A percentile compares a stretch with the other conserved stretches of the same genome.
Conservation (phyloP, 2,113 vertebrate genomes). For the Chlorocebus sabaeus region DNA sequence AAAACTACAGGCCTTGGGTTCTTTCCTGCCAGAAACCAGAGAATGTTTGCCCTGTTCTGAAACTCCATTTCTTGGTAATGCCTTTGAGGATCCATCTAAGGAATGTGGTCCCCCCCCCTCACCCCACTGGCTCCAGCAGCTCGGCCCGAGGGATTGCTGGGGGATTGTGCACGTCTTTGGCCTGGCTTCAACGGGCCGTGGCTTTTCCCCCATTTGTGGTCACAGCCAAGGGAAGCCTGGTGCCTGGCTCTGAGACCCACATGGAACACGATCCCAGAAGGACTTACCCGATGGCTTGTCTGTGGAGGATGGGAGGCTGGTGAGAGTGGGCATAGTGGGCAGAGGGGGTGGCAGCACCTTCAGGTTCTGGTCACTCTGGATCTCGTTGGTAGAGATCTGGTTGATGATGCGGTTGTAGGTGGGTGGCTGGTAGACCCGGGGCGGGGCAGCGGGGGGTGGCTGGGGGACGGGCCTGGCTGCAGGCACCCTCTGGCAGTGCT, state of each 20-base stretch:
- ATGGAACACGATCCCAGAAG: neutral
- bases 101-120: neutral
- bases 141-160: neutral
- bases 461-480: conserved; percentile 79
- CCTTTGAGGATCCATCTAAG: neutral
- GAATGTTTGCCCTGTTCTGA: neutral
- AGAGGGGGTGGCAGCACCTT: conserved; percentile 89
- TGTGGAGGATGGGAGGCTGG: conserved; percentile 91
- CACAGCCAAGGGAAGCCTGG: neutral
- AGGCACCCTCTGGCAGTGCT: conserved; percentile 91
- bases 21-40: neutral
- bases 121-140: neutral
- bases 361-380: conserved; percentile 96
- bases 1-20: neutral
- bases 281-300: conserved; percentile 96
- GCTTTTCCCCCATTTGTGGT: neutral
- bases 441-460: conserved; percentile 83
- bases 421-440: conserved; percentile 88
- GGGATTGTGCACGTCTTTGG: neutral
- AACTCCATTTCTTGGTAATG: neutral
- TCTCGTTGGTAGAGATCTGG: conserved; percentile 96
- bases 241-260: neutral
- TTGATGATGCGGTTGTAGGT: conserved; percentile 89
- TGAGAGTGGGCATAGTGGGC: conserved; percentile 94
- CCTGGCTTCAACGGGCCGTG: neutral